Conservation (phyloP, 1,140 invertebrate species). For the Hestina assimilis region DNA sequence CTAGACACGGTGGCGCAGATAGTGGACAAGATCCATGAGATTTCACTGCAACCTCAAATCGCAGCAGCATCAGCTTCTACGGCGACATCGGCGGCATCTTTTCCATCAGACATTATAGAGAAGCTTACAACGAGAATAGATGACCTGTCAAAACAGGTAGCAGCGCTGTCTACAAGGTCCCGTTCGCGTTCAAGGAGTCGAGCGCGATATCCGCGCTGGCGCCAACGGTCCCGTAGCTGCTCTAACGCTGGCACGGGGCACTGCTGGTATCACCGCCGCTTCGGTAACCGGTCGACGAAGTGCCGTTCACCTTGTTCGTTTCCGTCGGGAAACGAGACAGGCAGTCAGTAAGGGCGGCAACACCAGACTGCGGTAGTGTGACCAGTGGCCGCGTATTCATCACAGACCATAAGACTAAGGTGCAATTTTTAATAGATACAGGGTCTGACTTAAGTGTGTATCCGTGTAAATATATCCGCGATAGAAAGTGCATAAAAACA, state of each 20-base stretch:
- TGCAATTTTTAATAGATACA: conserved; percentile 23
- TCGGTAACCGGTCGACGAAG: conserved; percentile 22
- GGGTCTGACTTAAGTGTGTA: conserved; percentile 19
- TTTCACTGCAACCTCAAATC: conserved; percentile 5
- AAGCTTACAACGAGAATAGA: conserved; percentile 6
- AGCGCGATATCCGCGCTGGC: not conserved
- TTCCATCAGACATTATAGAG: not conserved
- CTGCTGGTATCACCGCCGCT: conserved; percentile 31
- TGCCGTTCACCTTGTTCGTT: conserved; percentile 28
- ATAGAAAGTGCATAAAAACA: not conserved
- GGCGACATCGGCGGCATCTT: not conserved
- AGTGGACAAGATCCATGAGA: conserved; percentile 22
- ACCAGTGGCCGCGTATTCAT: conserved; percentile 29
- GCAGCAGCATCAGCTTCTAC: conserved; percentile 2
- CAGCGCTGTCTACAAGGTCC: conserved; percentile 8
- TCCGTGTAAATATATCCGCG: not conserved
- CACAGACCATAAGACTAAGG: conserved; percentile 20
- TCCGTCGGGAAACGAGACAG: conserved; percentile 21
- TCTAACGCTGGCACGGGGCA: conserved; percentile 12
- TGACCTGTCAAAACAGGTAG: conserved; percentile 8
- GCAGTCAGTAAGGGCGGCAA: conserved; percentile 31
- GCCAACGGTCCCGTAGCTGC: conserved; percentile 10
- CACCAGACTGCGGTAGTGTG: conserved; percentile 20
- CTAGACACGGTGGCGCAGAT: conserved; percentile 14
- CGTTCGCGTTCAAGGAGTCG: not conserved